Evolutionary conservation across 2,113 vertebrate genomes (phyloP).

Genomic region (cattle (Bos taurus)): DNA sequence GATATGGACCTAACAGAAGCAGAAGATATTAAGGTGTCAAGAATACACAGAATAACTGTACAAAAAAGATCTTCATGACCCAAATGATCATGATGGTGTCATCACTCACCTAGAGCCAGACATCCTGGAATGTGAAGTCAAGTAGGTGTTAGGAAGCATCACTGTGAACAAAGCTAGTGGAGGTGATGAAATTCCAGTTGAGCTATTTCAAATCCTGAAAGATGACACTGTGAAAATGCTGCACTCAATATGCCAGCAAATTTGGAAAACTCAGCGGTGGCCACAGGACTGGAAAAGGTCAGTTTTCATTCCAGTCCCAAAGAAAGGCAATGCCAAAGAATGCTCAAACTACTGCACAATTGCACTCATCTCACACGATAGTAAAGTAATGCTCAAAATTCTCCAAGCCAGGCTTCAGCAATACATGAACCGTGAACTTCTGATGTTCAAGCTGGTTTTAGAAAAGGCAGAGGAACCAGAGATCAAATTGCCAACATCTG

Average conservation of each 20-base stretch:
- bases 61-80: neutral
- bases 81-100: no score
- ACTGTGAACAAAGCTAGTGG: neutral
- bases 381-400: neutral
- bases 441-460: neutral
- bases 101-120: neutral
- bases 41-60: neutral
- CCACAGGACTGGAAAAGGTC: neutral
- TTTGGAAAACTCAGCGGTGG: neutral
- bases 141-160: neutral
- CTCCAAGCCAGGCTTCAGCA: neutral
- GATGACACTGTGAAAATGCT: neutral
- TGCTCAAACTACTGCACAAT: neutral
- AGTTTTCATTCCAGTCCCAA: neutral
- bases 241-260: neutral
- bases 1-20: no score
- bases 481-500: neutral
- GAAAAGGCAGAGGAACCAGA: neutral
- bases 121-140: neutral
- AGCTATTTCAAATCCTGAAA: neutral
- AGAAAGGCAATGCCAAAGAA: neutral
- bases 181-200: neutral
- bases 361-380: neutral
- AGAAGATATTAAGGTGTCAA: neutral
- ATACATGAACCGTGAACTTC: fast-evolving